Conservation (phyloP, 2,797 vertebrate species). For the Parambassis ranga region DNA sequence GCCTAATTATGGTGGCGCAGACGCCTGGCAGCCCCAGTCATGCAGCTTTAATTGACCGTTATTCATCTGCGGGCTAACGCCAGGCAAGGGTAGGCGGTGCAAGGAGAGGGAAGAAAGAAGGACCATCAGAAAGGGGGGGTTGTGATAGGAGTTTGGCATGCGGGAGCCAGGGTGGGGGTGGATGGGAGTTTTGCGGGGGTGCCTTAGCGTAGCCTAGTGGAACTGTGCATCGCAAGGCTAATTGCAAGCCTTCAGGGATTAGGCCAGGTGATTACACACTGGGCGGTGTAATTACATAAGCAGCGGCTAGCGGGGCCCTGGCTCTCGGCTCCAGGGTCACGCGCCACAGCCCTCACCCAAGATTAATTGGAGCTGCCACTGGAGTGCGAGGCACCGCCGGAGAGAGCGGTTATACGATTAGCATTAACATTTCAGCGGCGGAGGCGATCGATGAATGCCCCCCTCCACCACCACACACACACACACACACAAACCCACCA, state of each 20-base stretch:
- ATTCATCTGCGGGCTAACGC: conserved; percentile 89
- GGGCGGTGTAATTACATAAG: conserved; percentile 98
- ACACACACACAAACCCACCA: conserved; percentile 7
- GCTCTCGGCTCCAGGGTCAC: conserved; percentile 89
- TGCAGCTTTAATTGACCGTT: conserved; percentile 96
- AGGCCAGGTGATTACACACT: conserved; percentile 99
- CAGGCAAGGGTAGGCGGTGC: conserved; percentile 62
- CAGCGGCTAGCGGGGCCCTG: conserved; percentile 89
- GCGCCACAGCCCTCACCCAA: conserved; percentile 88
- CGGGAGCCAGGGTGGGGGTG: conserved; percentile 65
- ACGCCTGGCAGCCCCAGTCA: conserved; percentile 90
- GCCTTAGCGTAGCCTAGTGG: conserved; percentile 68
- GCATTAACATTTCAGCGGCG: conserved; percentile 93
- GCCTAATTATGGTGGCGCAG: conserved; percentile 95
- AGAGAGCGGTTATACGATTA: conserved; percentile 93
- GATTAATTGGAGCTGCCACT: conserved; percentile 98
- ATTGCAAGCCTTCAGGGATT: conserved; percentile 95
- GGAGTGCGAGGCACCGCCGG: conserved; percentile 88
- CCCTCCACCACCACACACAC: conserved; percentile 10
- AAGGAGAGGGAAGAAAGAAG: conserved; percentile 52
- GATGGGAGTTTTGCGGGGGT: conserved; percentile 82
- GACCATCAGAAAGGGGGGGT: conserved; percentile 35
- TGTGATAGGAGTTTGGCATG: conserved; percentile 49
- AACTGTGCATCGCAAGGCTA: conserved; percentile 85
- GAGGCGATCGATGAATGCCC: conserved; percentile 86